phyloP scores from a whole-genome alignment of 1,140 invertebrate genomes.

The Schlechtendalia chinensis region DNA sequence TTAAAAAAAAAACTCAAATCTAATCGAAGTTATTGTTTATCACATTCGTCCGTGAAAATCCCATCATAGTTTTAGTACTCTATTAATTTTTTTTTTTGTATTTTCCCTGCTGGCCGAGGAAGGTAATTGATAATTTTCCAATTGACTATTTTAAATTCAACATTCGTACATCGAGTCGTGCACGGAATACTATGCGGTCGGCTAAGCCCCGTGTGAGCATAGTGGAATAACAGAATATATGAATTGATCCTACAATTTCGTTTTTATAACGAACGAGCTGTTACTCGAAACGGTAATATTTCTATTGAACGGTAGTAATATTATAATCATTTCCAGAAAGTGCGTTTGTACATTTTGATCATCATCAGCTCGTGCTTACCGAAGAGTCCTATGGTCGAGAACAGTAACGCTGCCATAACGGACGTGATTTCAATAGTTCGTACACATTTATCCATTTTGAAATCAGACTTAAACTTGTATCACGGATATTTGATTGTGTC shows the following conservation, averaged over 20 bases:
- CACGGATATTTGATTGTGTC: background rate
- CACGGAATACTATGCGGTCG: background rate
- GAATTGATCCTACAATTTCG: slow-evolving; percentile 3
- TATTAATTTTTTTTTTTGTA: slow-evolving; percentile 20
- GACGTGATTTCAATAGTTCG: background rate
- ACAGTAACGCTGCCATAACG: background rate
- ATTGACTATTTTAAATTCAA: slow-evolving; percentile 37
- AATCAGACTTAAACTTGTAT: background rate
- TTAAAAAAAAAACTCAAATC: too few relatives aligned
- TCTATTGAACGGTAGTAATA: background rate
- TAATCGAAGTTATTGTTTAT: too few relatives aligned
- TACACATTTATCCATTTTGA: slow-evolving; percentile 1
- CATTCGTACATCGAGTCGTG: background rate
- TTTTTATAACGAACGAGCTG: background rate
- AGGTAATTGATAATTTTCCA: slow-evolving; percentile 23
- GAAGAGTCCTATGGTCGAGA: background rate
- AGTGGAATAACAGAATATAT: slow-evolving; percentile 4
- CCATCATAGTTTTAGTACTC: too few relatives aligned
- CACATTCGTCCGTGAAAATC: background rate
- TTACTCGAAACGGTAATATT: background rate
- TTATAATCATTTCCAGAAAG: too few relatives aligned
- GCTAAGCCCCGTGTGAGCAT: background rate
- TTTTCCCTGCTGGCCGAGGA: background rate
- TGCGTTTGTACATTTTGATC: background rate
- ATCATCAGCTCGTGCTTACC: background rate